Conservation (phyloP, 2,797 vertebrate species). For the Cossypha heuglini region DNA sequence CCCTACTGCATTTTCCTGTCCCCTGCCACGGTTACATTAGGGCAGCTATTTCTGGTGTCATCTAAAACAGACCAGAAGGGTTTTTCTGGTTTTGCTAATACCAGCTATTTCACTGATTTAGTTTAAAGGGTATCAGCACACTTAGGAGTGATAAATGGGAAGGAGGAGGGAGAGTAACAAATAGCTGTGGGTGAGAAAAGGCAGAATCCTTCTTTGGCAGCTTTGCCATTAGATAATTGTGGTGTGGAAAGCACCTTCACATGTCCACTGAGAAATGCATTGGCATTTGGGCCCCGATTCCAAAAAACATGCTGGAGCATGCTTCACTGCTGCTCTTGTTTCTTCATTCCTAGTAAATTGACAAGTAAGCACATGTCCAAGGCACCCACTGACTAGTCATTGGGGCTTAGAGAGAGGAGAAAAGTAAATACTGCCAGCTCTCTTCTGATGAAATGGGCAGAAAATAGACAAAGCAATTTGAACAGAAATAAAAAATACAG, state of each 20-base stretch:
- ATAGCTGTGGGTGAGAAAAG: conserved; percentile 26
- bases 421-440: not conserved
- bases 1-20: not conserved
- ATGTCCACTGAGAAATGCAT: not conserved
- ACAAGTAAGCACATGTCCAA: not conserved
- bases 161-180: conserved; percentile 17
- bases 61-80: not conserved
- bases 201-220: conserved; percentile 18
- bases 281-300: not conserved
- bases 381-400: not conserved
- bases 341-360: not conserved
- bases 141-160: conserved; percentile 35
- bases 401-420: not conserved
- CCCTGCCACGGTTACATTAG: not conserved
- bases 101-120: not conserved
- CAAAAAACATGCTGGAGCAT: not conserved
- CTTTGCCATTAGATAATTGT: conserved; percentile 13
- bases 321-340: not conserved
- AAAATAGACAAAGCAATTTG: not conserved
- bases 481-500: not conserved
- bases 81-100: conserved; percentile 35
- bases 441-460: not conserved
- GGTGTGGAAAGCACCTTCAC: not conserved
- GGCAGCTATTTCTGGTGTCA: not conserved
- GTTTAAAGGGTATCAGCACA: conserved; percentile 33